Evolutionary conservation across 1,140 invertebrate genomes (phyloP).

Genomic region (Pseudomyrmex concolor): DNA sequence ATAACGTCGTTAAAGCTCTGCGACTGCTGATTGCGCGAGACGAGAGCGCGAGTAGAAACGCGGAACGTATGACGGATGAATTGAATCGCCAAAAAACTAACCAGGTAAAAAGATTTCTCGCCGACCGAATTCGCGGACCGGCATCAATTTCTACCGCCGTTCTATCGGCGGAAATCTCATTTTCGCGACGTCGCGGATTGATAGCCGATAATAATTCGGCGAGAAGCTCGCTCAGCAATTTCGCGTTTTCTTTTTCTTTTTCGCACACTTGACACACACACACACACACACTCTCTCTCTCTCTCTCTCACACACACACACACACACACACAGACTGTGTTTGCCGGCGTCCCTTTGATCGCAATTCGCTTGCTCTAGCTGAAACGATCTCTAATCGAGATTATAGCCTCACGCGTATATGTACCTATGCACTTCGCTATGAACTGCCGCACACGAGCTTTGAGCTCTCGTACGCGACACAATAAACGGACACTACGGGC

Average conservation of each 20-base stretch:
- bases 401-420: conserved; percentile 11
- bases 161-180: conserved; percentile 50
- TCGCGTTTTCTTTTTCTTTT: conserved; percentile 15
- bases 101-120: conserved; percentile 66
- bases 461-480: conserved; percentile 29
- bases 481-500: conserved; percentile 40
- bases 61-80: conserved; percentile 65
- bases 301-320: too few species aligned
- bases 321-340: background rate
- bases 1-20: conserved; percentile 69
- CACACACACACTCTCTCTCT: background rate
- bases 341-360: conserved; percentile 25
- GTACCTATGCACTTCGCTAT: conserved; percentile 13
- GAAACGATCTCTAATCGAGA: conserved; percentile 41
- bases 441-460: conserved; percentile 52
- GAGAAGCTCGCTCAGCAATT: conserved; percentile 44
- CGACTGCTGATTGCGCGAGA: conserved; percentile 71
- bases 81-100: conserved; percentile 70
- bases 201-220: conserved; percentile 62
- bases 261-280: background rate
- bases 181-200: conserved; percentile 50
- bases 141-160: conserved; percentile 9
- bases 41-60: conserved; percentile 37
- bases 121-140: conserved; percentile 7
- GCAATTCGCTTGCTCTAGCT: conserved; percentile 10